Conservation (phyloP, 2,888 invertebrate genomes). For the Oxycera nigricornis region DNA sequence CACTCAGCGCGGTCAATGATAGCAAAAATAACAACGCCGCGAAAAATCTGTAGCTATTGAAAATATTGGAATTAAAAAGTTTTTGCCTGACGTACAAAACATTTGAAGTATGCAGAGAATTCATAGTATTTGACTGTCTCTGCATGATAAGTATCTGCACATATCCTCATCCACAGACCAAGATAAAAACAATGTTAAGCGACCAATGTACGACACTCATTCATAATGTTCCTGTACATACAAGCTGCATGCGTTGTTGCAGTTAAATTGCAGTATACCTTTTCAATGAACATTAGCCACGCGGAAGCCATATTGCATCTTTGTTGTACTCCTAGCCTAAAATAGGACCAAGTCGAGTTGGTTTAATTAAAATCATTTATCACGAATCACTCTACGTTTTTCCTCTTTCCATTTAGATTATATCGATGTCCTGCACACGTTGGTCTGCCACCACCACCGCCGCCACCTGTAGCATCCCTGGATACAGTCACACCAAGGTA, state of each 20-base stretch:
- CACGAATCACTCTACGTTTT: not conserved
- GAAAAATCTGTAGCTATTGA: too few species aligned
- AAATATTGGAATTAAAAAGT: too few species aligned
- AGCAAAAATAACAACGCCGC: too few species aligned
- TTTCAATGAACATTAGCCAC: not conserved
- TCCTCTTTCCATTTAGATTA: conserved; percentile 40
- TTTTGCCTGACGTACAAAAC: too few species aligned
- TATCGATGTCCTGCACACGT: conserved; percentile 67
- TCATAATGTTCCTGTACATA: too few species aligned
- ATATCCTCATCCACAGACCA: too few species aligned
- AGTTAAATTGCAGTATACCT: not conserved
- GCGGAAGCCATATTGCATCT: not conserved
- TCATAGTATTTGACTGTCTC: too few species aligned
- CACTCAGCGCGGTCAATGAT: too few species aligned
- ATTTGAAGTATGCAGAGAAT: too few species aligned
- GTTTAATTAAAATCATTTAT: conserved; percentile 30
- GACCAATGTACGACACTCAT: too few species aligned
- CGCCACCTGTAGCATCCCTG: conserved; percentile 68
- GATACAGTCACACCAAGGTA: conserved; percentile 59
- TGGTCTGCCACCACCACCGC: conserved; percentile 66
- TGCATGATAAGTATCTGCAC: too few species aligned
- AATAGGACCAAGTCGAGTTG: not conserved
- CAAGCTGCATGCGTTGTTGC: not conserved
- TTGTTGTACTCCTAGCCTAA: not conserved
- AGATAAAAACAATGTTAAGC: too few species aligned